Base-by-base conservation (phyloP, 2,888 invertebrate genomes). In the Entomobrya proxima region DNA sequence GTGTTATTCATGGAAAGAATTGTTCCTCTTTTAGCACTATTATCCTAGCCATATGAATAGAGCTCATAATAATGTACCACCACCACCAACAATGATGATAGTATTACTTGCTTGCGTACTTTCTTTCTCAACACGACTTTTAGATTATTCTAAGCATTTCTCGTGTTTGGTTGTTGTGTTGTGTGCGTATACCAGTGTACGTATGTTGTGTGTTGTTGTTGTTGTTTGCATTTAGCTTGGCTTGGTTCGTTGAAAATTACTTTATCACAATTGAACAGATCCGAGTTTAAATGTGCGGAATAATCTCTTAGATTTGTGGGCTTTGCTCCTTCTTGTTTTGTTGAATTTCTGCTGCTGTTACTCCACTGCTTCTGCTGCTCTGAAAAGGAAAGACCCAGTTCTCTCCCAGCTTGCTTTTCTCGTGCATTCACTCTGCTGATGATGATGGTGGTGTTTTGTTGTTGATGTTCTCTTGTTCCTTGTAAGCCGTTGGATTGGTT, bases 191-290 rank as follows among this genome's bases (percentile, higher is more conserved):
- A 61, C 58, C 3, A n/a, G n/a, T n/a, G 11, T 55, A 21, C 27
- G 55, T 24, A 18, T 35, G 35, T 58, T 9, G 35, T 61, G 4
- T 32, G 58, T 32, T 27, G 55, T 24, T 24, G 24, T 11, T 44
- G 44, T 44, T 47, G 15, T 50, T 52, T 74, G 35, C 52, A 50
- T 52, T 50, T 35, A 35, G 52, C 74, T 50, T 74, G 76, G 76
- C 58, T 72, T 80, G 52, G 44, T 74, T 74, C 44, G 85, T 79
- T 79, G 85, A 58, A 81, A 86, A 86, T 86, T 86, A 77, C 86
- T 77, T 81, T 86, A 86, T 86, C 86, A 61, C 77, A 86, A 86
- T 82, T 81, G 81, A 86, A 82, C 86, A 86, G 86, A 86, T 86
- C 77, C 77, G 47, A 77, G 86, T 86, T 86, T 81, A 86, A 86